phyloP scores from a whole-genome alignment of 2,888 invertebrate species.

The Brenthis daphne region DNA sequence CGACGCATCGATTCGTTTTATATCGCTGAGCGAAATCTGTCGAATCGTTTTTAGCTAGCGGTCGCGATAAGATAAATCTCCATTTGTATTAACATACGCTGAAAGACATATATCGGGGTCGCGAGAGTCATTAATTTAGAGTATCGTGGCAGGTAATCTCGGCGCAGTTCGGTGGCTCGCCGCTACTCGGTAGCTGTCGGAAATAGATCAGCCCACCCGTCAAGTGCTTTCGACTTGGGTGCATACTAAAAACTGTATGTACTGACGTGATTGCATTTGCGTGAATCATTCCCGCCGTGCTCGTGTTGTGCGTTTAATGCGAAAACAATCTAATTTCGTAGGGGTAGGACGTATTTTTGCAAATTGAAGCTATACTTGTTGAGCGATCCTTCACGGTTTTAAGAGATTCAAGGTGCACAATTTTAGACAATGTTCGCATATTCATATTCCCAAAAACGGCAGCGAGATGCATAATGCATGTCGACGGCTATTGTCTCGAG shows the following conservation, averaged over 20 bases:
- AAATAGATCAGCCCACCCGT: conserved; percentile 69
- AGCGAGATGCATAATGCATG: conserved; percentile 55
- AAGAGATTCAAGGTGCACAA: conserved; percentile 25
- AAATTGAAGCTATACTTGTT: conserved; percentile 15
- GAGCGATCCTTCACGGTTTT: conserved; percentile 24
- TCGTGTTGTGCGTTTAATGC: neutral
- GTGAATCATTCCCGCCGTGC: conserved; percentile 28
- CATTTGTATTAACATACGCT: conserved; percentile 49
- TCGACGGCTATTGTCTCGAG: conserved; percentile 47
- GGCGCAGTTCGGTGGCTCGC: conserved; percentile 46
- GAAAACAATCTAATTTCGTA: conserved; percentile 6
- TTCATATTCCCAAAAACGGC: conserved; percentile 41
- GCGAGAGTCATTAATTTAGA: conserved; percentile 60
- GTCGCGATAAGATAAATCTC: conserved; percentile 50
- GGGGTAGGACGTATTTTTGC: conserved; percentile 7
- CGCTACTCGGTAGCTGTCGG: conserved; percentile 62
- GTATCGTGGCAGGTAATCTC: conserved; percentile 65
- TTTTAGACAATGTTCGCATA: conserved; percentile 37
- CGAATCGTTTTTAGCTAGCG: conserved; percentile 53
- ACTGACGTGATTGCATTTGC: conserved; percentile 38
- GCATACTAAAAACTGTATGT: conserved; percentile 34
- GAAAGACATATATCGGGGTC: conserved; percentile 51
- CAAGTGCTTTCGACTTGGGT: conserved; percentile 39
- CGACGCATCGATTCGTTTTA: conserved; percentile 53
- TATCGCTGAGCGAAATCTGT: conserved; percentile 44